Conservation (phyloP, 2,113 vertebrate genomes). For the Scytalopus superciliaris region DNA sequence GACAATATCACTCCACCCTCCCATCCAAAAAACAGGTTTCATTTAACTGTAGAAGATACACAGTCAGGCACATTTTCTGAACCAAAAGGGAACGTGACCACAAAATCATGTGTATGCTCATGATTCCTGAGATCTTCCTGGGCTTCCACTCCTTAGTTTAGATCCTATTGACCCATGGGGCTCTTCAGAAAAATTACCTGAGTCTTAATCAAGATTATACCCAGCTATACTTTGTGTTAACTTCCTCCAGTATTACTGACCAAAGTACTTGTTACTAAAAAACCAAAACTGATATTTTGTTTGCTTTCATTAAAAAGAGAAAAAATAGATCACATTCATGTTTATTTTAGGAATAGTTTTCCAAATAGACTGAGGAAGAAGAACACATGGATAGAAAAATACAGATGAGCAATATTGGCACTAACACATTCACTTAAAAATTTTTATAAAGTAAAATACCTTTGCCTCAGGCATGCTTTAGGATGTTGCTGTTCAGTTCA, state of each 20-base stretch:
- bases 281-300: neutral
- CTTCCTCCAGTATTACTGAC: neutral
- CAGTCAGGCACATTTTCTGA: neutral
- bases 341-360: neutral
- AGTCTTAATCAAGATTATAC: neutral
- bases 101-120: neutral
- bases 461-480: neutral
- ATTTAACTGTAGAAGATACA: neutral
- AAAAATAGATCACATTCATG: neutral
- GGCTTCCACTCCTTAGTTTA: neutral
- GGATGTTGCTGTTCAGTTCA: neutral
- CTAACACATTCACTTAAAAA: neutral
- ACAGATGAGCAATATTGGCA: neutral
- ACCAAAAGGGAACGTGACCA: neutral
- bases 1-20: rapidly evolving
- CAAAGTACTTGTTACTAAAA: neutral
- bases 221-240: neutral
- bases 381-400: neutral
- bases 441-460: neutral
- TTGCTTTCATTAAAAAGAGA: neutral
- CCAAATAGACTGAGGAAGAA: neutral
- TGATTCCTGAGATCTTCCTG: neutral
- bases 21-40: neutral
- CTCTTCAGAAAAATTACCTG: neutral
- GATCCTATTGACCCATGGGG: neutral